phyloP scores from a whole-genome alignment of 2,888 invertebrate species.

The Hololepta plana region DNA sequence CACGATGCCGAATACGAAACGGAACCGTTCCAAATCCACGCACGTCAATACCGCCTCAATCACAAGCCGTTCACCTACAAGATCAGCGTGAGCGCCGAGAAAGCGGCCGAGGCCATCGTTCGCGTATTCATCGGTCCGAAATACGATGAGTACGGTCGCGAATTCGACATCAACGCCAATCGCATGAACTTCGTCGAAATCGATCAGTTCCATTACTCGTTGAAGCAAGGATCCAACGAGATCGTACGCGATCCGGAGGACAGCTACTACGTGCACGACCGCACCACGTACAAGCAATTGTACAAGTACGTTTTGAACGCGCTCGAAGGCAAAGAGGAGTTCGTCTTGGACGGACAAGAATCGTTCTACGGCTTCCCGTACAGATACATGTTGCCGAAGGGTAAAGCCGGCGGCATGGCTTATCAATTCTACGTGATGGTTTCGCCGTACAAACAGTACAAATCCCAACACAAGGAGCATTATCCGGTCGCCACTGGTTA shows the following conservation, averaged over 20 bases:
- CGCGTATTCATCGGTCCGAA: slow-evolving; percentile 54
- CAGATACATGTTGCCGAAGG: slow-evolving; percentile 47
- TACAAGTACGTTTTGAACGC: slow-evolving; percentile 41
- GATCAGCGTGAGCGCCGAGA: slow-evolving; percentile 39
- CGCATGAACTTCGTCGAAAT: slow-evolving; percentile 41
- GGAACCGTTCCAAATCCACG: slow-evolving; percentile 30
- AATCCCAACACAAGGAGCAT: no score
- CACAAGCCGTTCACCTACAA: slow-evolving; percentile 47
- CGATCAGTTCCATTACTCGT: slow-evolving; percentile 37
- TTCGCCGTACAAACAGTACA: no score
- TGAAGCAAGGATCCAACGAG: slow-evolving; percentile 44
- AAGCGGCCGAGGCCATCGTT: slow-evolving; percentile 35
- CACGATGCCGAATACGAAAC: slow-evolving; percentile 28
- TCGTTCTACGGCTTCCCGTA: slow-evolving; percentile 49
- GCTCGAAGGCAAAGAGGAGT: no score
- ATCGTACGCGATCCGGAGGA: slow-evolving; percentile 50
- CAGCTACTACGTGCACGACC: slow-evolving; percentile 44
- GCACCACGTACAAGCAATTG: slow-evolving; percentile 42
- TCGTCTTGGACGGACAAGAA: no score
- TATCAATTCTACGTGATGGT: slow-evolving; percentile 33
- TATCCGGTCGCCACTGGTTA: no score
- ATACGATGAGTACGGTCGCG: slow-evolving; percentile 37
- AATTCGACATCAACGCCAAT: slow-evolving; percentile 33
- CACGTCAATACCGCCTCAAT: slow-evolving; percentile 50
- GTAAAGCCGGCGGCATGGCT: slow-evolving; percentile 40